Base-by-base conservation (phyloP, 2,113 vertebrate species). In the Piprites chloris region DNA sequence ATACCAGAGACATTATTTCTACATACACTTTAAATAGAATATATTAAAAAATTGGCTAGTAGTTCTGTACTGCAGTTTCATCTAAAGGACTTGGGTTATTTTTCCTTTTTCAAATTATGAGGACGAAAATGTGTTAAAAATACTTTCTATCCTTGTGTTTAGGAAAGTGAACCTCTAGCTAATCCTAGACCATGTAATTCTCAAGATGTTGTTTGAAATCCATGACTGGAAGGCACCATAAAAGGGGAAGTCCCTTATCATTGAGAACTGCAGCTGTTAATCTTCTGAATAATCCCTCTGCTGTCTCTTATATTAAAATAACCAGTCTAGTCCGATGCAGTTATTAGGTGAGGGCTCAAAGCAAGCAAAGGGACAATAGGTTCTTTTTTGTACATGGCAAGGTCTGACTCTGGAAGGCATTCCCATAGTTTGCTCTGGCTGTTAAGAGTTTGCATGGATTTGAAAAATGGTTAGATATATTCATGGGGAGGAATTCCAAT, bases 91-190 rank as follows among this genome's bases (percentile, higher is more conserved):
- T 81, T 92, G 71, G 21, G 24, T 47, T 21, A 53, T 81, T 80
- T 90, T 69, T 24, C 53, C 73, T 72, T 92, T 90, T 74, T 80
- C 28, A 92, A 72, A 58, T 26, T 35, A 28, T 14, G 80, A 71
- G 58, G 46, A 11, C 11, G 2, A 56, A 58, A 37, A 55, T 14
- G 12, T 67, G 42, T 83, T 80, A 67, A 85, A 89, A 92, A 47
- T 76, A 14, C 30, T 74, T 42, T 24, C 53, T 95, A 30, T 84
- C 37, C 37, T 80, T 76, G 32, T 81, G 68, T 47, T 63, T 90
- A 69, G 86, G n/a, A 78, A 94, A 76, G 58, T 72, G 68, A 72
- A 53, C 53, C 35, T 52, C 28, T 77, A 37, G 44, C 85, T 89
- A 73, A 68, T 91, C 79, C 58, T 72, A 52, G 30, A n/a, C 37